Conservation (phyloP, 2,113 vertebrate genomes). For the Taxidea taxus region DNA sequence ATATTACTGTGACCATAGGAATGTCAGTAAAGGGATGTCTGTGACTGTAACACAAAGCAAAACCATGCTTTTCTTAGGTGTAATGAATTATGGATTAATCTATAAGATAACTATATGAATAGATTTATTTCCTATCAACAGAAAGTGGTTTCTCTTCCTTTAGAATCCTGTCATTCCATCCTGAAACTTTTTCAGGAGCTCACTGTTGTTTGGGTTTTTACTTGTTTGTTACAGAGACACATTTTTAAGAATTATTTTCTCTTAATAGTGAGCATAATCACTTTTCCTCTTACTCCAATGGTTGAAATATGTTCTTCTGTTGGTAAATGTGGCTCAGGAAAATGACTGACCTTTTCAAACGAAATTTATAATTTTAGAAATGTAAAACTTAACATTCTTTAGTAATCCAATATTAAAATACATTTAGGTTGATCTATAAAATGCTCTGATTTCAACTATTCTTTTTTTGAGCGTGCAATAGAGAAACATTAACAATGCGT, state of each 20-base stretch:
- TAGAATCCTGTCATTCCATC: conserved; percentile 5
- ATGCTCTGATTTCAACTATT: conserved; percentile 88
- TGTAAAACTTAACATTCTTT: conserved; percentile 94
- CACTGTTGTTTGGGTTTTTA: conserved; percentile 30
- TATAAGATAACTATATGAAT: not conserved
- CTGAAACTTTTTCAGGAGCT: conserved; percentile 36
- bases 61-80: not conserved
- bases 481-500: conserved; percentile 95
- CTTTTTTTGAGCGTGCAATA: conserved; percentile 92
- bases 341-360: conserved; percentile 97
- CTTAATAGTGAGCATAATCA: conserved; percentile 79
- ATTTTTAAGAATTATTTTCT: conserved; percentile 77
- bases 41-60: not conserved
- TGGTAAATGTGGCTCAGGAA: conserved; percentile 82
- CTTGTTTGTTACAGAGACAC: conserved; percentile 49
- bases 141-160: not conserved
- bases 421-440: conserved; percentile 89
- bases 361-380: conserved; percentile 93
- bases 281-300: conserved; percentile 76
- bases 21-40: not conserved
- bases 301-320: conserved; percentile 83
- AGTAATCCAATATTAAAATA: conserved; percentile 89
- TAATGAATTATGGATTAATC: conserved; percentile 16
- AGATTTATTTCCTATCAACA: conserved; percentile 14
- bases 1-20: conserved; percentile 6